Evolutionary conservation across 2,113 vertebrate species (phyloP).

Genomic region (Eclectus roratus): DNA sequence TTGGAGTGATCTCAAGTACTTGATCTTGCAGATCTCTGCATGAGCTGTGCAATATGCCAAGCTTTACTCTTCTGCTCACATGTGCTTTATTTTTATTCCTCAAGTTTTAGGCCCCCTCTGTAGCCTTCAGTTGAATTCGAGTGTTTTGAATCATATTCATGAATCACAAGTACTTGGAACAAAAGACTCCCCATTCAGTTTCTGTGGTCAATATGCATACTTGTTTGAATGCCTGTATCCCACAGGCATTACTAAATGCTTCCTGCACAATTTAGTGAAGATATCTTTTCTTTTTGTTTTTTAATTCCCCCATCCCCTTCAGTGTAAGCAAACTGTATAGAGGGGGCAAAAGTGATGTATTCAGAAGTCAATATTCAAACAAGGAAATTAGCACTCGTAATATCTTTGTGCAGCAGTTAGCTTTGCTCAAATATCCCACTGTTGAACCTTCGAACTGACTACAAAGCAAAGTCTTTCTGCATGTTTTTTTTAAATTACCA

Average conservation of each 20-base stretch:
- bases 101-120: neutral
- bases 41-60: neutral
- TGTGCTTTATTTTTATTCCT: neutral
- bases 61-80: neutral
- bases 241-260: neutral
- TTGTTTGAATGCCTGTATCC: neutral
- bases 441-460: neutral
- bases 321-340: neutral
- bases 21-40: neutral
- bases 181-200: neutral
- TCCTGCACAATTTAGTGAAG: neutral
- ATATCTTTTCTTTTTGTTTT: neutral
- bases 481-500: neutral
- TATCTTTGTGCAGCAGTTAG: neutral
- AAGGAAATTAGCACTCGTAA: neutral
- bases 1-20: neutral
- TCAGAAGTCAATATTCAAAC: neutral
- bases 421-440: neutral
- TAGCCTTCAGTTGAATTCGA: neutral
- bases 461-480: neutral
- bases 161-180: neutral
- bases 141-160: neutral
- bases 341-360: neutral
- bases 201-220: neutral
- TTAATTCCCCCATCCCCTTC: accelerated